Evolutionary conservation across 2,888 invertebrate species (phyloP).

Genomic region (Ceraclea dissimilis): DNA sequence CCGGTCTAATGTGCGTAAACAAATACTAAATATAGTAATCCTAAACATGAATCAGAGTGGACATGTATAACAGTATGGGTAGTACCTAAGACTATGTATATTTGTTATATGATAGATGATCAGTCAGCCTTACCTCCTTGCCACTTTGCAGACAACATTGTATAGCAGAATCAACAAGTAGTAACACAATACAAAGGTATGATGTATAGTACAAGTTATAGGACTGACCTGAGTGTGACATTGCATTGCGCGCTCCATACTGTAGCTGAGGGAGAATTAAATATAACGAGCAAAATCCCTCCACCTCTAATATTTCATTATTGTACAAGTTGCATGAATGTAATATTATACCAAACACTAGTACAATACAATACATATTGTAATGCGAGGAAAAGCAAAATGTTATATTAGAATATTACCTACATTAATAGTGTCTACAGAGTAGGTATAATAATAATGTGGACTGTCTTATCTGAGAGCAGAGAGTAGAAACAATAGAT

Average conservation of each 20-base stretch:
- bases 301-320: slow-evolving; percentile 24
- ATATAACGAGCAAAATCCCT: slow-evolving; percentile 20
- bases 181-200: not conserved
- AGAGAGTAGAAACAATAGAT: too few relatives aligned
- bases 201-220: not conserved
- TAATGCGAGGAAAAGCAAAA: slow-evolving; percentile 2
- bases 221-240: slow-evolving; percentile 23
- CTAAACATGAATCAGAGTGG: too few relatives aligned
- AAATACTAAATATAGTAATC: too few relatives aligned
- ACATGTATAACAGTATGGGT: too few relatives aligned
- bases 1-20: too few relatives aligned
- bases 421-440: not conserved
- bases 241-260: slow-evolving; percentile 13
- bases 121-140: slow-evolving; percentile 22
- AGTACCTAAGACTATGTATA: too few relatives aligned
- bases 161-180: slow-evolving; percentile 17
- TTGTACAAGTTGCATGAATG: too few relatives aligned
- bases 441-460: too few relatives aligned
- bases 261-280: slow-evolving; percentile 15
- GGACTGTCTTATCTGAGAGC: too few relatives aligned
- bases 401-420: slow-evolving; percentile 14
- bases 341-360: slow-evolving; percentile 12
- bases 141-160: slow-evolving; percentile 17
- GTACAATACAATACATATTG: too few relatives aligned
- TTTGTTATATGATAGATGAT: slow-evolving; percentile 1